Base-by-base conservation (phyloP, 2,113 vertebrate species). In the Lycocorax pyrrhopterus region DNA sequence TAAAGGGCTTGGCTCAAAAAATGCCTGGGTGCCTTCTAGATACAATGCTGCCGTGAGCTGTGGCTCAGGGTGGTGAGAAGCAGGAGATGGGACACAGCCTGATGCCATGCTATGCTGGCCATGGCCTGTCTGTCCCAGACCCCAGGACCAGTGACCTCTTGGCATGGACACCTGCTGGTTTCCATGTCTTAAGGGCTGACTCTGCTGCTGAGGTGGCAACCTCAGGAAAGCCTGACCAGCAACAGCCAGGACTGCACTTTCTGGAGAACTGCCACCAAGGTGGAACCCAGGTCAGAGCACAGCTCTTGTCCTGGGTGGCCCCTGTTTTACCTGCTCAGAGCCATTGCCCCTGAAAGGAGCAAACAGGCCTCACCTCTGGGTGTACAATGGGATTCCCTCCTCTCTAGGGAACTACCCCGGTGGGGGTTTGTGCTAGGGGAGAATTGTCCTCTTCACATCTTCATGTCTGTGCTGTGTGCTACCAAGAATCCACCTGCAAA, bases 21-120 rank as follows among this genome's bases (percentile, higher is more conserved):
- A 64, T 0, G 6, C 56, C 53, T 68, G 44, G 26, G 62, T 94
- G 83, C 41, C 20, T 91, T 85, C 26, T 49, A 53, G 72, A 81
- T 30, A 49, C 0, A 7, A 64, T 3, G 68, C 44, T 94, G 64
- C 55, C 71, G 9, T 2, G 26, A 84, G 16, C 25, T 77, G 12
- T 49, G 44, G 43, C 51, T 62, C 43, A 4, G 39, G 46, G 39
- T 30, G 41, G 6, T 37, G 52, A 62, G 84, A 41, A 64, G 53
- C 39, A 89, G 47, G 37, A 78, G 74, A 20, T 9, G 16, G 10
- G 51, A 8, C 58, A 72, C 5, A 21, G 39, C 0, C 26, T 35
- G 33, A 27, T 37, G 4, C 21, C 52, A 12, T 5, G 33, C 2
- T 15, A 32, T 0, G 0, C 35, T 66, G 89, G 37, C n/a, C 2